Conservation (phyloP, 2,797 vertebrate species). For the Nyctalus aviator region DNA sequence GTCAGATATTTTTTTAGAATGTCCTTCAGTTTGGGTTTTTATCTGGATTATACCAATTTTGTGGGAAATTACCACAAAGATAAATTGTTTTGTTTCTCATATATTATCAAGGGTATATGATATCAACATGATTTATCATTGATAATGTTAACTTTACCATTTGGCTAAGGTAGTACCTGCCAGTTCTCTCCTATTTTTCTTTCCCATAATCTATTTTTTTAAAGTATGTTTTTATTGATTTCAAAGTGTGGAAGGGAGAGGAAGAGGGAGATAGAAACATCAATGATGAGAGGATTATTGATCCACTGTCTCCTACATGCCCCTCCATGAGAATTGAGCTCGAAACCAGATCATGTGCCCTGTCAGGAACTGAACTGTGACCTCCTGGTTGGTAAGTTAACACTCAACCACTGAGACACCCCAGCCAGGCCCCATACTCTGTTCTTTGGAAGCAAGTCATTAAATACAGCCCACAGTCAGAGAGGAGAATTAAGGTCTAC, state of each 20-base stretch:
- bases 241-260: too few species aligned
- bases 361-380: too few species aligned
- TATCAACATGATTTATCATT: background rate
- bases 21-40: background rate
- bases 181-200: conserved; percentile 16
- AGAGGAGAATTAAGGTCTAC: background rate
- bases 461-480: background rate
- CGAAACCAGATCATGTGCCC: too few species aligned
- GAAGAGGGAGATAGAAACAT: too few species aligned
- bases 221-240: too few species aligned
- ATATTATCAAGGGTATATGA: background rate
- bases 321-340: too few species aligned
- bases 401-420: too few species aligned
- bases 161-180: background rate
- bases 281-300: too few species aligned
- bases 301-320: too few species aligned
- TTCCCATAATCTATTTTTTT: background rate
- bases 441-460: conserved; percentile 41
- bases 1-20: background rate
- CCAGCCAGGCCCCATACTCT: background rate
- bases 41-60: background rate
- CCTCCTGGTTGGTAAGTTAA: too few species aligned
- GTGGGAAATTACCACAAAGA: background rate
- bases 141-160: background rate
- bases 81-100: background rate